phyloP scores from a whole-genome alignment of 2,888 invertebrate genomes.

The Notocelia uddmanniana region DNA sequence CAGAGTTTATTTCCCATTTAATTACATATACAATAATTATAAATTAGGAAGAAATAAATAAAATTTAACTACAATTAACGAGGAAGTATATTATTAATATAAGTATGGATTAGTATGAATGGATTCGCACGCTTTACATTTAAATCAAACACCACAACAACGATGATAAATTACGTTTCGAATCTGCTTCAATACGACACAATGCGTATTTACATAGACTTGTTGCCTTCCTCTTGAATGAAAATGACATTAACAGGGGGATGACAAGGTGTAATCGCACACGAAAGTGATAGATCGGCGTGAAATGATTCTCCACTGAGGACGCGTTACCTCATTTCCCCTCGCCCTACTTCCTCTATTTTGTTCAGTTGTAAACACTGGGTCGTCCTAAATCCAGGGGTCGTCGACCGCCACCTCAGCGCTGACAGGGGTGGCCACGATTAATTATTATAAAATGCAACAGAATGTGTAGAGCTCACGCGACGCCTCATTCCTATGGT shows the following conservation, averaged over 20 bases:
- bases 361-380: constrained; percentile 72
- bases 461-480: constrained; percentile 73
- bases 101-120: too few relatives aligned
- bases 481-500: constrained; percentile 56
- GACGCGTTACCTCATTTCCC: constrained; percentile 48
- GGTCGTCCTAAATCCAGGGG: constrained; percentile 77
- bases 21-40: too few relatives aligned
- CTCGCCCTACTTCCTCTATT: constrained; percentile 72
- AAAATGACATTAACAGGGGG: constrained; percentile 55
- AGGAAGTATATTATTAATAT: too few relatives aligned
- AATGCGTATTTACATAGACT: constrained; percentile 43
- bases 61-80: too few relatives aligned
- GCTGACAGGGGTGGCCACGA: constrained; percentile 77
- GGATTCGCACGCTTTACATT: background rate
- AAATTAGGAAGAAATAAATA: too few relatives aligned
- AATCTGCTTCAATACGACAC: constrained; percentile 25
- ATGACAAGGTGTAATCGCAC: constrained; percentile 55
- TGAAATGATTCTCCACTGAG: constrained; percentile 54
- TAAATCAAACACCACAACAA: background rate
- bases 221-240: constrained; percentile 41
- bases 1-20: too few relatives aligned
- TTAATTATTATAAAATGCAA: constrained; percentile 81
- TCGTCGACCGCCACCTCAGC: constrained; percentile 72
- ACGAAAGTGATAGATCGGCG: constrained; percentile 59
- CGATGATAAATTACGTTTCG: constrained; percentile 23